Conservation (phyloP, 1,140 invertebrate species). For the Phthorimaea operculella region DNA sequence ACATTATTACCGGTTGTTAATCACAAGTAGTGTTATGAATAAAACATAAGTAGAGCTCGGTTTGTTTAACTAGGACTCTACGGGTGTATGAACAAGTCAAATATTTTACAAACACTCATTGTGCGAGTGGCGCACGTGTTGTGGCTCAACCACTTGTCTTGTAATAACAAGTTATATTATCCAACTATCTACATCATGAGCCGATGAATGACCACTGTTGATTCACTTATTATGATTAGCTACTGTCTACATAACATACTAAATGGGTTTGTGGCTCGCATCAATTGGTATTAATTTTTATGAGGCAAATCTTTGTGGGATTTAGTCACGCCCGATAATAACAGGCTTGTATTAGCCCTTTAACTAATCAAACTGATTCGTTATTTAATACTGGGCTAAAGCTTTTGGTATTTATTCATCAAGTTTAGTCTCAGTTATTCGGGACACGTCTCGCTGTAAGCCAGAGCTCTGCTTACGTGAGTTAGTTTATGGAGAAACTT, state of each 20-base stretch:
- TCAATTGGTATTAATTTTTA: constrained; percentile 7
- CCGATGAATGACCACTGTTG: background rate
- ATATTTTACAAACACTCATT: constrained; percentile 21
- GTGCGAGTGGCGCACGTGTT: constrained; percentile 13
- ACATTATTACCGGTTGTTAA: no score
- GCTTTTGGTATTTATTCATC: no score
- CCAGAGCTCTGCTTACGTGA: no score
- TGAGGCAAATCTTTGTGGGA: constrained; percentile 5
- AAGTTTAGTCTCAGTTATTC: no score
- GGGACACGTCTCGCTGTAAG: no score
- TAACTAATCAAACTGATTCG: no score
- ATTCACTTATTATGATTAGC: constrained; percentile 3
- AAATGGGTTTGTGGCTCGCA: background rate
- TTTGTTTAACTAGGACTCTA: background rate
- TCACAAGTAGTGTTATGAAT: no score
- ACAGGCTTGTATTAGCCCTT: no score
- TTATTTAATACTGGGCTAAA: no score
- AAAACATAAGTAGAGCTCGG: background rate
- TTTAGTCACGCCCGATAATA: background rate
- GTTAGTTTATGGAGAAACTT: background rate
- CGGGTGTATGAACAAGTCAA: constrained; percentile 17
- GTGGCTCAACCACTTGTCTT: constrained; percentile 20
- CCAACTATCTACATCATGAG: background rate
- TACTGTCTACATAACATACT: background rate
- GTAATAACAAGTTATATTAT: constrained; percentile 16